These are phyloP conservation scores for Malurus splendens DNA, from an alignment of 2,797 vertebrate species.

Conservation along the genomic window DNA sequence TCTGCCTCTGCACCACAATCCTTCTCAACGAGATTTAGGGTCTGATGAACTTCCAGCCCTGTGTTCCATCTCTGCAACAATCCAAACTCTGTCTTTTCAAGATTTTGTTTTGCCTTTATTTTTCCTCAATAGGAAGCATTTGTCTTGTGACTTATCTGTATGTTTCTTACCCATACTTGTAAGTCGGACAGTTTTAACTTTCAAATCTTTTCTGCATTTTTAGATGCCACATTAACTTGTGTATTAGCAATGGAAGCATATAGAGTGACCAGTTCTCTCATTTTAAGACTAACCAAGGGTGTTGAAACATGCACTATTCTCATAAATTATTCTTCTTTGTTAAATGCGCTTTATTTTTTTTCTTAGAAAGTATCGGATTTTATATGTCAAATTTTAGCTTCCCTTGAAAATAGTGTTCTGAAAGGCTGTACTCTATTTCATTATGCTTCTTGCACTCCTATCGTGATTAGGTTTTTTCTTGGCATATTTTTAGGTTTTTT, in stretches of 20 bases:
- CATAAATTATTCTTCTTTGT: background rate
- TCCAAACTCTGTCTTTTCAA: background rate
- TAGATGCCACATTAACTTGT: background rate
- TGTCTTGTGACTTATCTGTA: background rate
- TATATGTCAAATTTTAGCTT: background rate
- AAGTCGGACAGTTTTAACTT: background rate
- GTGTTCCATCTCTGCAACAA: background rate
- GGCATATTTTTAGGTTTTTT: background rate
- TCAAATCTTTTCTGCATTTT: background rate
- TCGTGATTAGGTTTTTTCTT: background rate
- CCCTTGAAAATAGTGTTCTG: background rate
- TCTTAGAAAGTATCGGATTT: background rate
- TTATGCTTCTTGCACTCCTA: background rate
- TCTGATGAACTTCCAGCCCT: background rate
- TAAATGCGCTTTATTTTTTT: background rate
- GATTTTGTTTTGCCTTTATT: background rate
- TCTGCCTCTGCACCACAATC: background rate
- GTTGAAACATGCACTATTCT: background rate
- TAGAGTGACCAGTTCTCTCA: background rate
- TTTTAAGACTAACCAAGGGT: background rate
- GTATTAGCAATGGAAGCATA: background rate
- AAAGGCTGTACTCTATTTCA: background rate
- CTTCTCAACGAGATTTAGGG: background rate
- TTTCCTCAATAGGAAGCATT: background rate
- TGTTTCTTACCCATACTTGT: background rate